These are phyloP conservation scores for Leptarthrus brevirostris DNA, from an alignment of 2,888 invertebrate species.

Conservation along the genomic window DNA sequence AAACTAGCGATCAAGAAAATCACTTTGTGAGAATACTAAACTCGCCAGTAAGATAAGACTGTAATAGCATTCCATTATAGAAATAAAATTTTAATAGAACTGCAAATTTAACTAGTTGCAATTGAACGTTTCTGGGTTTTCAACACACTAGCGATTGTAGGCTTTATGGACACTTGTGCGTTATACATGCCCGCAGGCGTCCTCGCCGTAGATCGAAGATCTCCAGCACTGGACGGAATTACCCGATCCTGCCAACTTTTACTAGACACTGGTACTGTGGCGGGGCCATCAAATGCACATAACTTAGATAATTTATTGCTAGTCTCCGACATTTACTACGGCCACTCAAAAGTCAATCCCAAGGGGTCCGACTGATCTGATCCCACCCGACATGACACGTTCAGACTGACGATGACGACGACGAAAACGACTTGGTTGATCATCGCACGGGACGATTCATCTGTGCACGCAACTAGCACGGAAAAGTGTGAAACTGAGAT, in stretches of 20 bases:
- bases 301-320: slow-evolving; percentile 53
- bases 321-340: slow-evolving; percentile 50
- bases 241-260: not conserved
- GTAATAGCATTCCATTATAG: not conserved
- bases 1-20: slow-evolving; percentile 4
- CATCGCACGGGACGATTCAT: no score
- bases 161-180: slow-evolving; percentile 4
- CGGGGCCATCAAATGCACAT: slow-evolving; percentile 46
- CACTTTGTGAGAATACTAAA: not conserved
- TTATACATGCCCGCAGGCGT: not conserved
- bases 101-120: not conserved
- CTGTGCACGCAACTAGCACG: no score
- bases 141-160: not conserved
- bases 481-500: slow-evolving; percentile 53
- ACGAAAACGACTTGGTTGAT: slow-evolving; percentile 3
- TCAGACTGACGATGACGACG: slow-evolving; percentile 1
- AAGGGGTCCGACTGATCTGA: slow-evolving; percentile 22
- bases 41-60: not conserved
- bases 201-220: not conserved
- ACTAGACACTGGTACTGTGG: not conserved
- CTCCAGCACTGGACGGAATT: not conserved
- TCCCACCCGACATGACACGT: slow-evolving; percentile 1
- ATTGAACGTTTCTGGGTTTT: not conserved
- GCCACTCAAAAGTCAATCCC: slow-evolving; percentile 42
- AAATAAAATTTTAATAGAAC: not conserved